Conservation (phyloP, 2,797 vertebrate genomes). For the Dallia pectoralis region DNA sequence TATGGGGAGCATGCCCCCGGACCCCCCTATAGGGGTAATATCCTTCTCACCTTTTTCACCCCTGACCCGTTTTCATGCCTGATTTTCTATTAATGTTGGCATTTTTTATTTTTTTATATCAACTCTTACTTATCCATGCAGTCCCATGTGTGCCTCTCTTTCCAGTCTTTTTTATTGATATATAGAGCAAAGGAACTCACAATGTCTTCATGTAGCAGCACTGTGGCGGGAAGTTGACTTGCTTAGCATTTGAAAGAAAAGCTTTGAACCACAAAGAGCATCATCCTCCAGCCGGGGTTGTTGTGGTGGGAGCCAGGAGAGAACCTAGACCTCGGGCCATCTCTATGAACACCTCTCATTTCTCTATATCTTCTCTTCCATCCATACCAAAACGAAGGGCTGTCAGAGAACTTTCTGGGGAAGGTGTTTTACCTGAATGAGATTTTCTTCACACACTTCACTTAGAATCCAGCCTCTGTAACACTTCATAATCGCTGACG, state of each 20-base stretch:
- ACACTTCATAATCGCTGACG: background rate
- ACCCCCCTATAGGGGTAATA: no score
- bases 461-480: constrained; percentile 11
- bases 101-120: background rate
- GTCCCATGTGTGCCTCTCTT: constrained; percentile 42
- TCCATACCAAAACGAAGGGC: constrained; percentile 44
- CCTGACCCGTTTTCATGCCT: no score
- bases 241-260: constrained; percentile 53
- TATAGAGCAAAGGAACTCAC: constrained; percentile 46
- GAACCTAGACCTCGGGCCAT: constrained; percentile 64
- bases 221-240: constrained; percentile 57
- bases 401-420: constrained; percentile 59
- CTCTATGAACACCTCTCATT: constrained; percentile 64
- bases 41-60: no score
- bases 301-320: constrained; percentile 49
- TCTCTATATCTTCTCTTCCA: constrained; percentile 54
- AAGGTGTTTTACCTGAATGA: constrained; percentile 34
- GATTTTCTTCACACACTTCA: constrained; percentile 31
- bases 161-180: constrained; percentile 53
- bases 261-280: constrained; percentile 62
- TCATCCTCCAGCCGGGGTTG: constrained; percentile 53
- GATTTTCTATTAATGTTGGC: background rate
- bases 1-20: no score
- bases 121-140: constrained; percentile 28
- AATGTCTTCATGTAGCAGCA: constrained; percentile 50